Evolutionary conservation across 30 jellyfish, hydroid and myxozoan genomes (phyloP), one percentile per base, ranked within the genome.

Genomic region (Aurelia sp.): DNA sequence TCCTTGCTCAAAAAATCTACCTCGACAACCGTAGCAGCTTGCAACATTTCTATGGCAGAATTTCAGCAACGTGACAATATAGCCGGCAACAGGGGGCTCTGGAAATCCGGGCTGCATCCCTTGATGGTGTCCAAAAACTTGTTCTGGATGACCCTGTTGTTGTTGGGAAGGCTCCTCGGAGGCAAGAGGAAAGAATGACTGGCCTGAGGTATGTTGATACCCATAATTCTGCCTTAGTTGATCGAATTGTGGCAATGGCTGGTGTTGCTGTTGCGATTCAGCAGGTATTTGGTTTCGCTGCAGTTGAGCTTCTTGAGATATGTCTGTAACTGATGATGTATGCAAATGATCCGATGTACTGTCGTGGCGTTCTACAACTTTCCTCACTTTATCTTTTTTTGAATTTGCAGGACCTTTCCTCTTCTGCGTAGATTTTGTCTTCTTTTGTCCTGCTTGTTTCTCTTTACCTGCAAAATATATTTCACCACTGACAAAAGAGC

Each of bases 321-420:
- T 35, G 44, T 4, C 44, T 35, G 44, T 35, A 35, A 35, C n/a
- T 35, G 44, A 35, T 35, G 44, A 4, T 35, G 44, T 35, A 4
- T 35, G 3, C 4, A 35, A 35, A 2, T 35, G 44, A 35, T 35
- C 44, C 44, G 4, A 35, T 35, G 44, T 4, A 70, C 24, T 18
- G 64, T 71, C 67, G 1, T 31, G 21, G 24, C 64, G 82, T 27
- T 6, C 55, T 53, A 75, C 44, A 52, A 3, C 2, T 57, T 19
- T 58, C 24, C 6, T 24, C 1, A 75, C 86, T 16, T 75, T 75
- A 0, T 3, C 57, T 75, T 75, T 75, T 33, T 15, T 4, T 1
- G 53, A 6, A 50, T 75, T 75, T 2, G 86, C 78, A n/a, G 86
- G 86, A 6, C 86, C 86, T 19, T 75, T 75, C 57, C 86, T 75